Evolutionary conservation across 23 tunicate species (phyloP), one percentile per base, ranked within the genome.

Genomic region (Trididemnum nubilum): DNA sequence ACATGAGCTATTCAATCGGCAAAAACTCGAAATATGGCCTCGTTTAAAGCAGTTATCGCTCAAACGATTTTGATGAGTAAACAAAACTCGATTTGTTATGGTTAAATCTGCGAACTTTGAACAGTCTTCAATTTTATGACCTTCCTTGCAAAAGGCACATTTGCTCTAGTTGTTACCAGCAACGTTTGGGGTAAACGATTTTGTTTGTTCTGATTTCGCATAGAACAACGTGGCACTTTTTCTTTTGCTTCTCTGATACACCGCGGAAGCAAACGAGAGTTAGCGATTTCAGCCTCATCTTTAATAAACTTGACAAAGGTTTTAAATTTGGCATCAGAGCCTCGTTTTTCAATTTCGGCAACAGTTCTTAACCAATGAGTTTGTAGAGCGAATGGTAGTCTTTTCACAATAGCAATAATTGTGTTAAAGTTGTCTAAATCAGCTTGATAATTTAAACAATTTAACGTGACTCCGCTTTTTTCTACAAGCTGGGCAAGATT

Each of bases 111-210:
- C 69, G 27, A 63, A 63, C 28, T 63, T 63, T 7, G 4, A 15
- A 19, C 69, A 63, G 4, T 63, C 69, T 23, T 63, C 69, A 23
- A 63, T 28, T 63, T 63, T 63, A 63, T 63, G 69, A 23, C 7
- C 69, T 21, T 63, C 69, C 23, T 63, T 23, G 27, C 69, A 63
- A 7, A 18, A 23, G 4, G 23, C 28, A 23, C 27, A 63, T 15
- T 23, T 15, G 18, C 12, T 9, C 57, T 49, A n/a, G n/a, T n/a
- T n/a, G n/a, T n/a, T n/a, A n/a, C n/a, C n/a, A n/a, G n/a, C n/a
- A n/a, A n/a, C n/a, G n/a, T n/a, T n/a, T n/a, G n/a, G n/a, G n/a
- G n/a, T n/a, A n/a, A n/a, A n/a, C n/a, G n/a, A n/a, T n/a, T n/a
- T n/a, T n/a, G n/a, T n/a, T n/a, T n/a, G n/a, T n/a, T n/a, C n/a